Evolutionary conservation across 2,113 vertebrate genomes (phyloP).

Genomic region (Thalassoma bifasciatum): DNA sequence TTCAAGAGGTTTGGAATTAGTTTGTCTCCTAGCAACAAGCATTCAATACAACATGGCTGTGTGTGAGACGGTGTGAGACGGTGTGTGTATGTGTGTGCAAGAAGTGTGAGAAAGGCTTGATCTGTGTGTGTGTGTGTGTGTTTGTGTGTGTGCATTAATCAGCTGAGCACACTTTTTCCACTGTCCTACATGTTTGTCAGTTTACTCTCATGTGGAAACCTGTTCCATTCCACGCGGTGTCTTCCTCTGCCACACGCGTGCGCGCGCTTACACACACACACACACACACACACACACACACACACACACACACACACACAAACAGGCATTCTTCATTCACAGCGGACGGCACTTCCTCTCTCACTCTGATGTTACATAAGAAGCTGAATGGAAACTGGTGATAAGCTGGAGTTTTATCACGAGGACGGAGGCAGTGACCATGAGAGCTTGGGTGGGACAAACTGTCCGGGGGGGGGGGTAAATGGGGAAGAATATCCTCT

Average conservation of each 20-base stretch:
- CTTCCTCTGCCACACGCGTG: constrained; percentile 13
- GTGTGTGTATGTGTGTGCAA: constrained; percentile 53
- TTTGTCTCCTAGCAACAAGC: constrained; percentile 83
- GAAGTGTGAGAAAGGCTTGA: constrained; percentile 49
- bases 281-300: constrained; percentile 20
- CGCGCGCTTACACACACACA: constrained; percentile 38
- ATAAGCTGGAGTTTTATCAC: constrained; percentile 72
- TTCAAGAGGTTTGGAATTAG: constrained; percentile 81
- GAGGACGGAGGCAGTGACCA: constrained; percentile 63
- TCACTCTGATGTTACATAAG: constrained; percentile 55
- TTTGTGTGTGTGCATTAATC: constrained; percentile 61
- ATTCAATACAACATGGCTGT: constrained; percentile 78
- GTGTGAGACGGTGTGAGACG: constrained; percentile 65
- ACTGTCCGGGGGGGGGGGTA: constrained; percentile 23
- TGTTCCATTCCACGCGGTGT: constrained; percentile 57
- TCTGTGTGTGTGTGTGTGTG: constrained; percentile 30
- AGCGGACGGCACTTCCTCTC: constrained; percentile 68
- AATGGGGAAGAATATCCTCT: constrained; percentile 29
- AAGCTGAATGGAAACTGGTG: constrained; percentile 76
- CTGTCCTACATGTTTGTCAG: constrained; percentile 65
- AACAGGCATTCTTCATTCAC: constrained; percentile 63
- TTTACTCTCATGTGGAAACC: constrained; percentile 75
- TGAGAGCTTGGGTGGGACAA: constrained; percentile 59
- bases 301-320: constrained; percentile 50
- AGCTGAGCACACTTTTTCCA: constrained; percentile 82